Evolutionary conservation across 2,113 vertebrate genomes (phyloP).

Genomic region (Turdus rufiventris): DNA sequence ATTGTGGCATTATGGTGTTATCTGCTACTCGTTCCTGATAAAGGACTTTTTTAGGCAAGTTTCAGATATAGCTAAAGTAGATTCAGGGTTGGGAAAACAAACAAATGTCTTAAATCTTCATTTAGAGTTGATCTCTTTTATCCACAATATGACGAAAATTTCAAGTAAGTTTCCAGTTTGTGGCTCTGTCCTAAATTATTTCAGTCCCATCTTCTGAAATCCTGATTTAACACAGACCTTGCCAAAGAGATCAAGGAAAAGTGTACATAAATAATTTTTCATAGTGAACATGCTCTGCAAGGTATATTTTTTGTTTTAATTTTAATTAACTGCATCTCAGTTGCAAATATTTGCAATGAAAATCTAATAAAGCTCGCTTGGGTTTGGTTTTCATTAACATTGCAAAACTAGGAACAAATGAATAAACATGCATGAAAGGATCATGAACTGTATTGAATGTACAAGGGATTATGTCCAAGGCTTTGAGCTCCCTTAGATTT

Average conservation of each 20-base stretch:
- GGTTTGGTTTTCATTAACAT: constrained; percentile 51
- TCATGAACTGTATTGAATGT: constrained; percentile 9
- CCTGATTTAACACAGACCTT: background rate
- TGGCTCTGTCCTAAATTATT: background rate
- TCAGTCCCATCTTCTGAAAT: background rate
- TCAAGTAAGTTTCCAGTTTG: background rate
- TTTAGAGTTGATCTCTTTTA: background rate
- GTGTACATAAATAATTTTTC: background rate
- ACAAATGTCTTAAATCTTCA: background rate
- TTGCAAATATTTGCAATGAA: constrained; percentile 52
- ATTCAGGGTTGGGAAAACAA: background rate
- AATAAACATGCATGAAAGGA: constrained; percentile 34
- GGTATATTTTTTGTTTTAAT: constrained; percentile 6
- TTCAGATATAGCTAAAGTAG: background rate
- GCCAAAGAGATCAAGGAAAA: background rate
- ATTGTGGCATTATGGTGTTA: background rate
- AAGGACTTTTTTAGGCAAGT: background rate
- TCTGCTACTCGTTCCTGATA: background rate
- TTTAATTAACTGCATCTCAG: constrained; percentile 4
- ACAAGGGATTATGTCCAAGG: background rate
- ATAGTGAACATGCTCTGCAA: background rate
- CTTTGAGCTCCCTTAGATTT: background rate
- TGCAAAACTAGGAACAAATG: constrained; percentile 42
- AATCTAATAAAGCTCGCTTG: constrained; percentile 23
- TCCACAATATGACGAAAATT: background rate